phyloP scores from a whole-genome alignment of 1,140 invertebrate species.

The Brachionus plicatilis region DNA sequence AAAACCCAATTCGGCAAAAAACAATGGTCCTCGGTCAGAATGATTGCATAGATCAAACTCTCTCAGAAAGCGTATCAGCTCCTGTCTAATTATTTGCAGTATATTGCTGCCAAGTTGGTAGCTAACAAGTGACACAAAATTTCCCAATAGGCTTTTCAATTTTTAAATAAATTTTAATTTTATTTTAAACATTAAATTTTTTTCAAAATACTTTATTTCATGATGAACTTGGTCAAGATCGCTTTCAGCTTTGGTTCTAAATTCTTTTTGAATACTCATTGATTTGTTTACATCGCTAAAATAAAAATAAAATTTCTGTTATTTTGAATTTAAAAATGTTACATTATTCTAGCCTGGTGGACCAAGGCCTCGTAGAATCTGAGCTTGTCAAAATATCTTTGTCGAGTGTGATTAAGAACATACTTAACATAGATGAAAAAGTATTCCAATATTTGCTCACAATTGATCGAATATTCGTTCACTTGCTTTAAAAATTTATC shows the following conservation, averaged over 20 bases:
- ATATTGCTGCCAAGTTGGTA: neutral
- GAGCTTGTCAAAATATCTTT: conserved; percentile 2
- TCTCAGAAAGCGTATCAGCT: neutral
- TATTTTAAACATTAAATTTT: neutral
- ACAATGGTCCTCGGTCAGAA: neutral
- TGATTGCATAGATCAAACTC: neutral
- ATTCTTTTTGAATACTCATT: neutral
- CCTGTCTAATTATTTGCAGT: neutral
- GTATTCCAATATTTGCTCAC: conserved; percentile 11
- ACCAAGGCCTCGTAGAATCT: conserved; percentile 25
- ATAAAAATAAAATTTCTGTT: neutral
- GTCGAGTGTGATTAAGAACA: conserved; percentile 13
- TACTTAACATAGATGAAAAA: conserved; percentile 37
- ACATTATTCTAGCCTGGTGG: neutral
- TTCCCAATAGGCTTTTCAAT: neutral
- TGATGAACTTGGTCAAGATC: neutral
- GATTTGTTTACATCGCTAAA: neutral
- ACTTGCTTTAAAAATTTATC: conserved; percentile 3
- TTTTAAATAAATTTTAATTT: neutral
- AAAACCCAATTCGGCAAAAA: neutral
- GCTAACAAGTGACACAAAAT: neutral
- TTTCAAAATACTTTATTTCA: neutral
- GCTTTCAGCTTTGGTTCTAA: neutral
- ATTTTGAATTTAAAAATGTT: neutral
- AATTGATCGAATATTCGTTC: neutral